These are phyloP conservation scores for Lepus oiostolus DNA, from an alignment of 2,797 vertebrate genomes.

Conservation along the genomic window DNA sequence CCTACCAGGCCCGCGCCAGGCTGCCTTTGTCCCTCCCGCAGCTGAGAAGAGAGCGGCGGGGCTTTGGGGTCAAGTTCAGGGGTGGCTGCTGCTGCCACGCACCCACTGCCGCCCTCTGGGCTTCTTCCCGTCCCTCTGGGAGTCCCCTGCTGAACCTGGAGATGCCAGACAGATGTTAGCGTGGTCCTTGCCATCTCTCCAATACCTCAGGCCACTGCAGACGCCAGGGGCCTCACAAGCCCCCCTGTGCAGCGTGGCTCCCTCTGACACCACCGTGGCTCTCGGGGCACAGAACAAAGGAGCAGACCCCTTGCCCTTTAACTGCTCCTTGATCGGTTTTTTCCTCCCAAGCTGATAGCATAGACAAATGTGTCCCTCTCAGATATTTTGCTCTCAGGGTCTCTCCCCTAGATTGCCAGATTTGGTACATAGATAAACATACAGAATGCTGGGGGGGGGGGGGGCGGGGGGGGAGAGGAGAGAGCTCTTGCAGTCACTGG, in stretches of 20 bases:
- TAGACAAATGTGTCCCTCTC: background rate
- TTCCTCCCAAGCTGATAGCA: background rate
- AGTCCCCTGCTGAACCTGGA: background rate
- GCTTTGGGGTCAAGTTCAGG: background rate
- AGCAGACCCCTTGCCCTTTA: background rate
- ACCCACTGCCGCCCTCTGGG: background rate
- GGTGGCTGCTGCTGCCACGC: background rate
- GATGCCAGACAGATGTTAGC: background rate
- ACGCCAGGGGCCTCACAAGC: background rate
- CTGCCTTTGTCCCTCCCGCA: background rate
- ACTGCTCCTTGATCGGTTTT: background rate
- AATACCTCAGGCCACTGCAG: background rate
- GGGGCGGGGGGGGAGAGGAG: too few species aligned
- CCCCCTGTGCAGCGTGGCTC: too few species aligned
- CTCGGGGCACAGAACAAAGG: fast-evolving
- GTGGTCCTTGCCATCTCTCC: background rate
- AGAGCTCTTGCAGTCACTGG: too few species aligned
- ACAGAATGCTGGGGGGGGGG: background rate
- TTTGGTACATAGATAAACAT: background rate
- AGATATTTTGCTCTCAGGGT: background rate
- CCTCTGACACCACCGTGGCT: background rate
- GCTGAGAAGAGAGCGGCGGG: background rate
- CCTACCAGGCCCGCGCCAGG: background rate
- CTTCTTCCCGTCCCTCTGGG: background rate
- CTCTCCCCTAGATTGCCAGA: background rate